Base-by-base conservation (phyloP, 2,797 vertebrate species). In the Halcyon chelicuti region DNA sequence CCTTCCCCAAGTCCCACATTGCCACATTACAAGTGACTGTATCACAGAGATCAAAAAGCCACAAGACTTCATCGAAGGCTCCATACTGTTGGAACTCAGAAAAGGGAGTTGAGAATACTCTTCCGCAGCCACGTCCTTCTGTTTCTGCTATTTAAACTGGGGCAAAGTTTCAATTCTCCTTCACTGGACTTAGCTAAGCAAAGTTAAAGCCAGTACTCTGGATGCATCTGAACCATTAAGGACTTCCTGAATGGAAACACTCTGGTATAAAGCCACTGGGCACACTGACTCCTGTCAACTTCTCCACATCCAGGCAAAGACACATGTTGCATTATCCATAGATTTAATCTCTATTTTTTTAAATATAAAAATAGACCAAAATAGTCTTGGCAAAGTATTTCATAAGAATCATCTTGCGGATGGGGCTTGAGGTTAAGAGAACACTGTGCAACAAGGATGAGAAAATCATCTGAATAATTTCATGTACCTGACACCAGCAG, bases 351-450 rank as follows among this genome's bases (percentile, higher is more conserved):
- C 60, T 82, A 14, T 68, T 49, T 46, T 40, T 54, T 57, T 40
- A 9, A 63, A 49, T 20, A 47, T 16, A 28, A 74, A 86, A 76
- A 21, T 3, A 9, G 61, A 20, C 3, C 57, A 62, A 85, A 65
- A 66, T 7, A 88, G 15, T 33, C 42, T 77, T 90, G 61, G 75
- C 44, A 93, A 80, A 86, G 8, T n/a, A 73, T 47, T 39, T 80
- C 26, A 4, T 19, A 73, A 44, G n/a, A 81, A 61, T 54, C 29
- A 31, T 10, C 33, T n/a, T 42, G 63, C 74, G 47, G 57, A 78
- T 88, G 16, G 29, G 35, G 31, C 28, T 68, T 66, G 60, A 62
- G 55, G 54, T 78, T 90, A 77, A 90, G 42, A 85, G 78, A 92
- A 60, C 20, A 76, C 12, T 0, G 4, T 65, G 86, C 63, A 91